Conservation (phyloP, 2,113 vertebrate genomes). For the Chloebia gouldiae region DNA sequence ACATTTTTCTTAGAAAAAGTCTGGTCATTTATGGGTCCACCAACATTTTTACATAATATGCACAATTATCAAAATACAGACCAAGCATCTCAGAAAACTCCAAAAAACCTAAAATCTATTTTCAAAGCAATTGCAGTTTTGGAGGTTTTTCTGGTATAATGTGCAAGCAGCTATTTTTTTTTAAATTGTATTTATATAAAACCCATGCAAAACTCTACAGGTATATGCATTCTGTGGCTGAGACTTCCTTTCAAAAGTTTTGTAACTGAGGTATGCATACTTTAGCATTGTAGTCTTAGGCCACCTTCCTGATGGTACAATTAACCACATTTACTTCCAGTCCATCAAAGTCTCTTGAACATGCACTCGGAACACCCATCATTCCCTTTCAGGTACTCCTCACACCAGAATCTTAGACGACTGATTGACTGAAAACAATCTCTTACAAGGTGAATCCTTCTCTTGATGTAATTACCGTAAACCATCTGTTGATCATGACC, state of each 20-base stretch:
- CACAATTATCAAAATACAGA: constrained; percentile 99
- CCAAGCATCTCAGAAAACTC: constrained; percentile 99
- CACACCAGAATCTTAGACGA: constrained; percentile 85
- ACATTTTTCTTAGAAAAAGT: constrained; percentile 99
- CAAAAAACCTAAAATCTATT: constrained; percentile 99
- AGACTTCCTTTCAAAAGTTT: constrained; percentile 97
- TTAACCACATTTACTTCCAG: constrained; percentile 88
- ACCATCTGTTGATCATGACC: constrained; percentile 86
- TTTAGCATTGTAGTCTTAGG: constrained; percentile 94
- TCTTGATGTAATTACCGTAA: constrained; percentile 82
- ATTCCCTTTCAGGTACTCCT: constrained; percentile 87
- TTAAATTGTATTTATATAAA: constrained; percentile 99
- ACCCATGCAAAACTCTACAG: constrained; percentile 99
- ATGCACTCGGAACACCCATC: constrained; percentile 91
- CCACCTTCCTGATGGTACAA: constrained; percentile 86
- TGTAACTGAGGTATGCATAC: constrained; percentile 99
- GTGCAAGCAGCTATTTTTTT: constrained; percentile 99
- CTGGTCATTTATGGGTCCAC: constrained; percentile 99
- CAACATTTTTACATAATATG: constrained; percentile 99
- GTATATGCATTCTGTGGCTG: constrained; percentile 99
- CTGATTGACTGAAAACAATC: constrained; percentile 83
- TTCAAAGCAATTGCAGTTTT: constrained; percentile 99
- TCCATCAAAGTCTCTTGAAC: constrained; percentile 93
- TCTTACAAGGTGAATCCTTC: constrained; percentile 87
- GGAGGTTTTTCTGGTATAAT: constrained; percentile 99